phyloP scores from a whole-genome alignment of 1,140 invertebrate species.

The Heterodera schachtii region DNA sequence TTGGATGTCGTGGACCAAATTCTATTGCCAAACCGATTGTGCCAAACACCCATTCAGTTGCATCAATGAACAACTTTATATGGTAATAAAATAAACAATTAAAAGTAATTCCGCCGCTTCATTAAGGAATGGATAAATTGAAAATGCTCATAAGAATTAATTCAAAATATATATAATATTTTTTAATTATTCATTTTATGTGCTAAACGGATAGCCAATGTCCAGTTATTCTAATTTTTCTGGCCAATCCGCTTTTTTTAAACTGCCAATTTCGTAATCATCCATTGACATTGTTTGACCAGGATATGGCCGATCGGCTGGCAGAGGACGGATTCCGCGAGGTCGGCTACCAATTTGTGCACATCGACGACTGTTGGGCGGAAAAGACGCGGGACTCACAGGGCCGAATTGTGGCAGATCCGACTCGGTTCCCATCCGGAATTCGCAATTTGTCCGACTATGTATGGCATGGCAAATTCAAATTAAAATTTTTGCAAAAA shows the following conservation, averaged over 20 bases:
- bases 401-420: constrained; percentile 39
- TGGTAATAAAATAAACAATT: too few species aligned
- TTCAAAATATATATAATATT: too few species aligned
- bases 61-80: constrained; percentile 63
- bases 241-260: too few species aligned
- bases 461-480: too few species aligned
- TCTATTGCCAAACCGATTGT: constrained; percentile 89
- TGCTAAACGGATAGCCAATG: too few species aligned
- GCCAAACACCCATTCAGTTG: constrained; percentile 55
- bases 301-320: constrained; percentile 47
- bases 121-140: too few species aligned
- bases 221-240: too few species aligned
- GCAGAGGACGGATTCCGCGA: constrained; percentile 52
- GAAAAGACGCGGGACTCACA: constrained; percentile 31
- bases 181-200: too few species aligned
- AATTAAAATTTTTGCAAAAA: too few species aligned
- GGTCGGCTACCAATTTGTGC: constrained; percentile 46
- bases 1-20: constrained; percentile 92
- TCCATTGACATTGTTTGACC: not conserved
- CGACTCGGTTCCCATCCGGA: constrained; percentile 43
- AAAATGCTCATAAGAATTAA: too few species aligned
- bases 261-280: too few species aligned
- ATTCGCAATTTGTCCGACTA: constrained; percentile 45
- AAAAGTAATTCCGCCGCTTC: too few species aligned
- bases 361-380: constrained; percentile 65